phyloP scores from a whole-genome alignment of 2,113 vertebrate genomes.

The Ceratotherium simum region DNA sequence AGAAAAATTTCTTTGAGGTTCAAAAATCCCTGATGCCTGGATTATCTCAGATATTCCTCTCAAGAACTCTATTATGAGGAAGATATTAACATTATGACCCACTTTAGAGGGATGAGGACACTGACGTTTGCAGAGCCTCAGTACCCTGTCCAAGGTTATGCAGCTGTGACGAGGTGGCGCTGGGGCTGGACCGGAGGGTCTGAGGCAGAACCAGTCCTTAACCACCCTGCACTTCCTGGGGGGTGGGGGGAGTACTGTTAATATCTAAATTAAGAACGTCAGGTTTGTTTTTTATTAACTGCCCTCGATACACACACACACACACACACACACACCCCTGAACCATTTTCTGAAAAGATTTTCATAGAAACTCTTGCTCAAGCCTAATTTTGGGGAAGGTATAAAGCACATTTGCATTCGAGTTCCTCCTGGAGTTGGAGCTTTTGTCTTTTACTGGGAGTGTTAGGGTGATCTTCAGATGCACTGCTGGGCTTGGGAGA shows the following conservation, averaged over 20 bases:
- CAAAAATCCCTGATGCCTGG: neutral
- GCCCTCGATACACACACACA: neutral
- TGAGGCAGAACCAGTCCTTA: neutral
- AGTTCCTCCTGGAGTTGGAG: conserved; percentile 34
- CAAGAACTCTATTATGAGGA: neutral
- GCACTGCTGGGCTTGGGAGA: neutral
- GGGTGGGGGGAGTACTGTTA: neutral
- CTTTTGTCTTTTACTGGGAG: conserved; percentile 58
- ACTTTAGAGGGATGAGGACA: neutral
- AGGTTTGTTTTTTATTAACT: neutral
- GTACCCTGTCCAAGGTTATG: neutral
- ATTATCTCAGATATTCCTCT: neutral
- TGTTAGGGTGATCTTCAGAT: conserved; percentile 44
- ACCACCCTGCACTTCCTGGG: neutral
- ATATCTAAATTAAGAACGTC: neutral
- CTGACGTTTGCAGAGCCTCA: neutral
- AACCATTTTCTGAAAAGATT: neutral
- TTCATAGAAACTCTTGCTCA: neutral
- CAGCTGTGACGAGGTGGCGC: neutral
- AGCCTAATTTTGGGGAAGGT: neutral
- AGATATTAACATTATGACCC: neutral
- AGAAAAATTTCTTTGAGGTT: neutral
- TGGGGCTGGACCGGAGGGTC: neutral
- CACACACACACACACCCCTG: neutral
- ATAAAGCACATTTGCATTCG: neutral